Conservation (phyloP, 2,888 invertebrate species). For the Neoaliturus tenellus region DNA sequence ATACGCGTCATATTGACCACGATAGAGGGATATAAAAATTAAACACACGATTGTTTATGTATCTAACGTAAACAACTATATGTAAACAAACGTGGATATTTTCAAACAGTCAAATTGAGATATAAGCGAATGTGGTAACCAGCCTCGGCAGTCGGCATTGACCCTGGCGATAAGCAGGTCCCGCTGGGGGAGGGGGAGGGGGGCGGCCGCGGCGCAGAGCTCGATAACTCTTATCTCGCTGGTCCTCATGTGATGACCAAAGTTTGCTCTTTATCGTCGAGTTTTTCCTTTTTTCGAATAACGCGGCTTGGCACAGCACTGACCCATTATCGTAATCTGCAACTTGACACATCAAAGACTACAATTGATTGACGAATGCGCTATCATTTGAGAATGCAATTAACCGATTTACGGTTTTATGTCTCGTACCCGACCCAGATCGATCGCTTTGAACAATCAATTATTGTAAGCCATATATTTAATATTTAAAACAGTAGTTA, state of each 20-base stretch:
- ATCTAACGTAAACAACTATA: too few species aligned
- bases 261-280: background rate
- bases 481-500: too few species aligned
- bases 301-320: background rate
- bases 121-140: too few species aligned
- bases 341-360: background rate
- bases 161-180: background rate
- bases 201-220: background rate
- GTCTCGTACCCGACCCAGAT: background rate
- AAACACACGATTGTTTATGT: too few species aligned
- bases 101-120: background rate
- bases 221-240: background rate
- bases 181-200: background rate
- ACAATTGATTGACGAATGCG: background rate
- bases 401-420: background rate
- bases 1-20: too few species aligned
- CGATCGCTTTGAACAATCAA: too few species aligned
- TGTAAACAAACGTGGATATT: background rate
- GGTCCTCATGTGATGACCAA: background rate
- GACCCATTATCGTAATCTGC: background rate
- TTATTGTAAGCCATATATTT: too few species aligned
- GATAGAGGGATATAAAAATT: too few species aligned
- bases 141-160: background rate
- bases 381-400: background rate
- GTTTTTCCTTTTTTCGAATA: background rate